A percentile compares a stretch with the other conserved stretches of the same genome.
Evolutionary conservation across 2,888 invertebrate genomes (phyloP).

Genomic region (Agonum fuliginosum): DNA sequence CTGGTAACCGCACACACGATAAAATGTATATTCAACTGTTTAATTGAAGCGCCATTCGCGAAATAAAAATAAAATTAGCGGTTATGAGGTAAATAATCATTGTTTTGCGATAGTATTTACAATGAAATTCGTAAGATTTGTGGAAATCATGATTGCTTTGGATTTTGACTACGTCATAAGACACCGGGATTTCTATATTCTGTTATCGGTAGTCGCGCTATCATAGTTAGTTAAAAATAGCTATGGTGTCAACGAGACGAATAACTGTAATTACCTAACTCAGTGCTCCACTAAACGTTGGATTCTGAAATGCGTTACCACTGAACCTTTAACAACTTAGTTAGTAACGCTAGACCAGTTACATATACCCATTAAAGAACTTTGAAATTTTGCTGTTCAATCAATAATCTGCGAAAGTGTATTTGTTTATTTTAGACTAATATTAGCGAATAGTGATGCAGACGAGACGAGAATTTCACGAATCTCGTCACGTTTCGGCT

Average conservation of each 20-base stretch:
- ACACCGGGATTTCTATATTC: slow-evolving; percentile 27
- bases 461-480: no score
- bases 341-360: not conserved
- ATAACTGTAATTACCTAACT: slow-evolving; percentile 37
- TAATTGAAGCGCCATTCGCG: no score
- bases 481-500: no score
- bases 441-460: no score
- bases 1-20: no score
- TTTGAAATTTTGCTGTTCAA: not conserved
- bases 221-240: slow-evolving; percentile 31
- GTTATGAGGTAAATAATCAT: no score
- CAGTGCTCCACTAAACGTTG: not conserved
- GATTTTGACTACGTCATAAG: not conserved
- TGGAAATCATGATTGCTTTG: no score
- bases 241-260: slow-evolving; percentile 32
- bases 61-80: no score
- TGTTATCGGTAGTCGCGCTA: slow-evolving; percentile 27
- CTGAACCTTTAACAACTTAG: not conserved
- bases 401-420: slow-evolving; percentile 18
- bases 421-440: not conserved
- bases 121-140: no score
- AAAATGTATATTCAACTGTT: no score
- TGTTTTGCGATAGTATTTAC: no score
- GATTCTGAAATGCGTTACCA: not conserved
- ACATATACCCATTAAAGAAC: not conserved